A percentile compares a stretch with the other conserved stretches of the same genome.
phyloP scores from a whole-genome alignment of 1,140 invertebrate genomes.

The Aphelenchoides fujianensis region DNA sequence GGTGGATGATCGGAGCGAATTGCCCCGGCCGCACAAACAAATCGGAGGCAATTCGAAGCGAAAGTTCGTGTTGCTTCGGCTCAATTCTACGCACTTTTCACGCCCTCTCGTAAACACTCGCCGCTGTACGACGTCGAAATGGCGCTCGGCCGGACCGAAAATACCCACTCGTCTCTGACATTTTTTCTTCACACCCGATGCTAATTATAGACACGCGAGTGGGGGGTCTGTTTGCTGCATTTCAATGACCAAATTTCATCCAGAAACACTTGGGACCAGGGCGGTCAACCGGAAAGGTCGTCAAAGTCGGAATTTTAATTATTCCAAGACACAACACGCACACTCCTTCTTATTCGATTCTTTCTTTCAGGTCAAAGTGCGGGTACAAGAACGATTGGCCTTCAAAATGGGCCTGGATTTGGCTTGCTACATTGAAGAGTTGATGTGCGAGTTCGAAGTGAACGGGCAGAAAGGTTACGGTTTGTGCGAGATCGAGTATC shows the following conservation, averaged over 20 bases:
- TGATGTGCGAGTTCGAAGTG: conserved; percentile 47
- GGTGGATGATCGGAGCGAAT: too few relatives aligned
- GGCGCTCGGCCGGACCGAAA: not conserved
- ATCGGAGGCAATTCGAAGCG: too few relatives aligned
- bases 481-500: conserved; percentile 50
- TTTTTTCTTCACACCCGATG: too few relatives aligned
- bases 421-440: conserved; percentile 39
- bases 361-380: conserved; percentile 29
- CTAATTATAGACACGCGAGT: not conserved
- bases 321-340: not conserved
- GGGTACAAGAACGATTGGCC: conserved; percentile 33
- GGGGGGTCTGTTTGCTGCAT: not conserved
- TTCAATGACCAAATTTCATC: not conserved
- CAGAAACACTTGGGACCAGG: not conserved
- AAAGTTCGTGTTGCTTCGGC: too few relatives aligned
- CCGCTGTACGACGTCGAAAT: not conserved
- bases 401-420: conserved; percentile 53
- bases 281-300: not conserved
- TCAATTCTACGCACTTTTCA: too few relatives aligned
- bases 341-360: too few relatives aligned
- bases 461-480: conserved; percentile 50
- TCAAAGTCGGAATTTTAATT: not conserved
- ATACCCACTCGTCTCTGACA: too few relatives aligned
- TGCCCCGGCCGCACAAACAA: too few relatives aligned
- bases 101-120: not conserved